phyloP scores from a whole-genome alignment of 1,140 invertebrate genomes.

The Papilio dardanus region DNA sequence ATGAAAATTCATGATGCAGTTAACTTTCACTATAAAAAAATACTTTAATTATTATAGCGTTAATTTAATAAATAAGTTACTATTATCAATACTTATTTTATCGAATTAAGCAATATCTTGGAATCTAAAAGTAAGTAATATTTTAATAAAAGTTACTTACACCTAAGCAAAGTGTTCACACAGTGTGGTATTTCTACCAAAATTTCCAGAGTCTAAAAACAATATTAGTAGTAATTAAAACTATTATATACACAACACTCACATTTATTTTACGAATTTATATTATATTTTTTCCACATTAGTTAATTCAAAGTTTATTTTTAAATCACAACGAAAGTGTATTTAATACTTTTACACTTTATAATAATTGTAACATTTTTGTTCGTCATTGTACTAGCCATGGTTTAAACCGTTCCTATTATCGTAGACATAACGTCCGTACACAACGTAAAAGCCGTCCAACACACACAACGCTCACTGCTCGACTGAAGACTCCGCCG shows the following conservation, averaged over 20 bases:
- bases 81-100: too few species aligned
- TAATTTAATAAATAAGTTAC: too few species aligned
- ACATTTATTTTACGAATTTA: background rate
- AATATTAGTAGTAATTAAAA: background rate
- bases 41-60: too few species aligned
- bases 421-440: slow-evolving; percentile 17
- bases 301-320: slow-evolving; percentile 19
- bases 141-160: background rate
- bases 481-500: slow-evolving; percentile 24
- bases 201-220: background rate
- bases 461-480: background rate
- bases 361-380: background rate
- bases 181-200: too few species aligned
- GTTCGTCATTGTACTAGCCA: slow-evolving; percentile 7
- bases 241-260: background rate
- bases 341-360: slow-evolving; percentile 6
- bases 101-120: too few species aligned
- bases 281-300: background rate
- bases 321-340: slow-evolving; percentile 1
- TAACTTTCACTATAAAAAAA: too few species aligned
- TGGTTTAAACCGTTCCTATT: slow-evolving; percentile 18
- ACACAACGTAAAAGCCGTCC: slow-evolving; percentile 1
- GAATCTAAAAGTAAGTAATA: background rate
- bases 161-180: background rate
- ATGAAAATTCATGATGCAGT: background rate